Percentiles rank a stretch among this genome's conserved stretches.
These are phyloP conservation scores for Chromoteleia sp. DNA, from an alignment of 2,888 invertebrate species.

Conservation along the genomic window DNA sequence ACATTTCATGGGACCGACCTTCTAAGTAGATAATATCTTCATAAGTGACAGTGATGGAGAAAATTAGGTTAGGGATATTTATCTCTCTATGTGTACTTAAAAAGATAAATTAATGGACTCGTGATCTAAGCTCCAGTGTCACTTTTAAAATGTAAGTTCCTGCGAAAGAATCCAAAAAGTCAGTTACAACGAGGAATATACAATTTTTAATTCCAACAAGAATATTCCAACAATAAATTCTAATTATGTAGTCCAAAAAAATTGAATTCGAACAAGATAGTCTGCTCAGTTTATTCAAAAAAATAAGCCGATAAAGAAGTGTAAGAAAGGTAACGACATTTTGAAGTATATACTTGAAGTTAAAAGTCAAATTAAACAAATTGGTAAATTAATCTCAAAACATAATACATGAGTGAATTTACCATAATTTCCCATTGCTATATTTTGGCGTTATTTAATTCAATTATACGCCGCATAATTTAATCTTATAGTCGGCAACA, in stretches of 20 bases:
- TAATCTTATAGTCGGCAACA: slow-evolving; percentile 34
- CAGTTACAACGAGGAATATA: too few relatives aligned
- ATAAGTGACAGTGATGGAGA: slow-evolving; percentile 62
- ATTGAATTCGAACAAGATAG: too few relatives aligned
- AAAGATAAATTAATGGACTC: slow-evolving; percentile 27
- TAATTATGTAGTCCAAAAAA: too few relatives aligned
- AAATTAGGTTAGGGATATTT: slow-evolving; percentile 58
- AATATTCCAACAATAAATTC: too few relatives aligned
- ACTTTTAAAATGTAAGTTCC: too few relatives aligned
- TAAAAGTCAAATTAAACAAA: slow-evolving; percentile 39
- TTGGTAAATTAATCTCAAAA: slow-evolving; percentile 54
- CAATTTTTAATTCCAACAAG: too few relatives aligned
- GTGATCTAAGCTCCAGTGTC: neutral
- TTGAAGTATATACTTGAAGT: slow-evolving; percentile 8
- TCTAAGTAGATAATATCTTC: slow-evolving; percentile 61
- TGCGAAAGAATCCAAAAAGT: too few relatives aligned
- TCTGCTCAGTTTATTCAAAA: too few relatives aligned
- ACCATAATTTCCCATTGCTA: slow-evolving; percentile 42
- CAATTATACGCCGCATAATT: slow-evolving; percentile 45
- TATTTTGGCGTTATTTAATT: slow-evolving; percentile 63
- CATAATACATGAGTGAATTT: slow-evolving; percentile 37
- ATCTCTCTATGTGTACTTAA: slow-evolving; percentile 27
- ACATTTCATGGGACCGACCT: slow-evolving; percentile 56
- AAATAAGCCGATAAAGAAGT: too few relatives aligned
- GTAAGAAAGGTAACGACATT: too few relatives aligned